phyloP scores from a whole-genome alignment of 92 coral and sea anemone genomes.

The Bergia puertoricense region DNA sequence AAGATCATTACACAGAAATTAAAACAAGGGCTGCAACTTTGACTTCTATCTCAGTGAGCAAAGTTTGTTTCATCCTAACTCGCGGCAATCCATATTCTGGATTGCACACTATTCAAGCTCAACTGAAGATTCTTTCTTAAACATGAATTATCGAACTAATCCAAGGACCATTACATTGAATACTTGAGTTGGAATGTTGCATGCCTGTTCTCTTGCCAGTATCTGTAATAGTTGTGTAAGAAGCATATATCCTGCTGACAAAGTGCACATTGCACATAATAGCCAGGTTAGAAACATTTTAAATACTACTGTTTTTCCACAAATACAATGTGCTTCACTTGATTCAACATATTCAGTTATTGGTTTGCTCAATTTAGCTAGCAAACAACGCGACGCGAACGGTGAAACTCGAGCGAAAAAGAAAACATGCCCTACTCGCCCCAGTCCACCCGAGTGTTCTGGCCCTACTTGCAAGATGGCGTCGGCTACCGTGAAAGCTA shows the following conservation, averaged over 20 bases:
- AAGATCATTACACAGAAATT: slow-evolving; percentile 54
- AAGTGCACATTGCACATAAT: no score
- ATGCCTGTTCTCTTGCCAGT: no score
- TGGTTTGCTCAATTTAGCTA: no score
- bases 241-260: no score
- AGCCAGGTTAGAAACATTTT: no score
- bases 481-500: slow-evolving; percentile 10
- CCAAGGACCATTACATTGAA: no score
- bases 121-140: slow-evolving; percentile 15
- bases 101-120: slow-evolving; percentile 43
- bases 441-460: not conserved
- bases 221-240: no score
- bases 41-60: slow-evolving; percentile 48
- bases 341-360: not conserved
- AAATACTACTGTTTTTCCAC: slow-evolving; percentile 13
- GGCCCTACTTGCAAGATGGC: slow-evolving; percentile 10
- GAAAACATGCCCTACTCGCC: slow-evolving; percentile 13
- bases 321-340: slow-evolving; percentile 26
- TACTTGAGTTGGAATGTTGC: no score
- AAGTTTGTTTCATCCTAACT: slow-evolving; percentile 44
- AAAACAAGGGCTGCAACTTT: slow-evolving; percentile 52
- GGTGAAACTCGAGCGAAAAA: not conserved
- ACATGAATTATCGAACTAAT: slow-evolving; percentile 47
- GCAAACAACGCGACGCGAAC: not conserved
- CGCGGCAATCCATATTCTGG: slow-evolving; percentile 48